These are phyloP conservation scores for Macquaria australasica DNA, from an alignment of 2,113 vertebrate genomes.

Conservation along the genomic window DNA sequence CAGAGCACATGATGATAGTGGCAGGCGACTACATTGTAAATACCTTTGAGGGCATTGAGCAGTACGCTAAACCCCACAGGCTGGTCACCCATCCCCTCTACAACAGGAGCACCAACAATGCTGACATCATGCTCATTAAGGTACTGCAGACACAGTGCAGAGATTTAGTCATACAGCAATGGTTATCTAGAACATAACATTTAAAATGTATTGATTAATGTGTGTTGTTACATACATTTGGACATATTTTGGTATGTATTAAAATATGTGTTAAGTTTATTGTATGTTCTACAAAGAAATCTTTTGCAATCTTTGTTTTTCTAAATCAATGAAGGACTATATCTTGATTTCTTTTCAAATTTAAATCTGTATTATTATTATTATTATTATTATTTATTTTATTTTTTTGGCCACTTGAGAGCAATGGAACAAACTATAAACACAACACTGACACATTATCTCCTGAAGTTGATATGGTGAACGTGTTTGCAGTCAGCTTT, in stretches of 20 bases:
- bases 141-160: conserved; percentile 60
- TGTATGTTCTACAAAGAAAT: no score
- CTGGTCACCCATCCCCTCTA: conserved; percentile 84
- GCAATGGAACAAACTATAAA: no score
- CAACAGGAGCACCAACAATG: conserved; percentile 82
- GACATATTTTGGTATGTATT: background rate
- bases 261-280: no score
- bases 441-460: no score
- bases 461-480: no score
- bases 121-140: conserved; percentile 89
- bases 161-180: background rate
- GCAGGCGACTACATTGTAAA: conserved; percentile 83
- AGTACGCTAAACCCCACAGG: conserved; percentile 78
- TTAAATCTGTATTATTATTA: no score
- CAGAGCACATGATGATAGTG: conserved; percentile 83
- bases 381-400: no score
- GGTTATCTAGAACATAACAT: background rate
- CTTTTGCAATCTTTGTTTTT: no score
- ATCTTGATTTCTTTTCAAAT: no score
- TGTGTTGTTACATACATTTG: background rate
- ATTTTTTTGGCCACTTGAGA: no score
- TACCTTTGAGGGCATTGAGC: conserved; percentile 84
- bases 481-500: no score
- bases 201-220: background rate
- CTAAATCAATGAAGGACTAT: no score